phyloP scores from a whole-genome alignment of 2,888 invertebrate genomes.

The Oegoconia quadripuncta region DNA sequence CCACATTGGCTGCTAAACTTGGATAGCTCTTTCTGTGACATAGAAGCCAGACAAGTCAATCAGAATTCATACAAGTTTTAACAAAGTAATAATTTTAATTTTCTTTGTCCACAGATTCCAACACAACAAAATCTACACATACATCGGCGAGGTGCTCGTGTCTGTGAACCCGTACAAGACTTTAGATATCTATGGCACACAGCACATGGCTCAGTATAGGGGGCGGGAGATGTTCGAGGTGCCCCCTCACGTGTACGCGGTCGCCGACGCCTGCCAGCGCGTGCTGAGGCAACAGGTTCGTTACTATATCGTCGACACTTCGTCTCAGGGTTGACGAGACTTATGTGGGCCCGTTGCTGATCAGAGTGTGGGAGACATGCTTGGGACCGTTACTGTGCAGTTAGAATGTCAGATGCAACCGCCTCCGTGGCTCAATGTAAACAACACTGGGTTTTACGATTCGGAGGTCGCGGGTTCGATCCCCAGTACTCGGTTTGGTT shows the following conservation, averaged over 20 bases:
- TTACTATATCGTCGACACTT: not conserved
- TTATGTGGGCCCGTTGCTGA: not conserved
- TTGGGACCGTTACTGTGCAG: too few species aligned
- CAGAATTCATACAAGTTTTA: too few species aligned
- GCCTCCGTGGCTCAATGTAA: too few species aligned
- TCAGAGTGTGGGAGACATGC: too few species aligned
- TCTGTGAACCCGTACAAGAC: slow-evolving; percentile 98
- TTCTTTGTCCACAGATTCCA: slow-evolving; percentile 85
- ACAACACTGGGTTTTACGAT: too few species aligned
- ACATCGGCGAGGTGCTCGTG: slow-evolving; percentile 98
- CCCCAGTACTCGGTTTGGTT: too few species aligned
- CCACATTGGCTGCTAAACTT: too few species aligned
- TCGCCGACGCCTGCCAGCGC: slow-evolving; percentile 97
- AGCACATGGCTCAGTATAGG: slow-evolving; percentile 90
- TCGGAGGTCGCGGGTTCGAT: too few species aligned
- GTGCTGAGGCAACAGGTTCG: slow-evolving; percentile 89
- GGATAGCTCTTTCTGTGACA: too few species aligned
- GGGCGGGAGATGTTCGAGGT: slow-evolving; percentile 98
- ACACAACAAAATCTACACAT: slow-evolving; percentile 96
- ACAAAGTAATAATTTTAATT: not conserved
- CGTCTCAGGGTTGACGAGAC: not conserved
- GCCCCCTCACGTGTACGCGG: slow-evolving; percentile 97
- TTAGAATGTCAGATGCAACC: too few species aligned
- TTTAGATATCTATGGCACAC: slow-evolving; percentile 93
- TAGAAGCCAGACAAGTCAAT: too few species aligned